A percentile compares a stretch with the other conserved stretches of the same genome.
These are phyloP conservation scores for Galeopterus variegatus DNA, from an alignment of 2,113 vertebrate genomes.

Conservation along the genomic window DNA sequence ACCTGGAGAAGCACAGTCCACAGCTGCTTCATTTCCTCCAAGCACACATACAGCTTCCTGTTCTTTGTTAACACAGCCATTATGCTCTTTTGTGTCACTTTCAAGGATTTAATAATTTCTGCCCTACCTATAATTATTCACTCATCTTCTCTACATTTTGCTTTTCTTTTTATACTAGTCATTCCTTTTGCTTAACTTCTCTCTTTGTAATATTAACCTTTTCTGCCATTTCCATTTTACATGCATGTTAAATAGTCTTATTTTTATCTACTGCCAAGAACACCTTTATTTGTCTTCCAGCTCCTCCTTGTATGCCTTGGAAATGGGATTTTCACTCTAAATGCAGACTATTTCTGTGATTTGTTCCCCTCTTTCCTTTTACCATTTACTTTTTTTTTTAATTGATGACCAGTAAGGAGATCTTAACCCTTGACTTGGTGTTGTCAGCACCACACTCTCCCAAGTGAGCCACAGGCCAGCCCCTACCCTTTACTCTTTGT, in stretches of 20 bases:
- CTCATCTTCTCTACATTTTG: conserved; percentile 34
- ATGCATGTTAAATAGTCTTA: conserved; percentile 40
- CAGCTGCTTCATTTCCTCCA: neutral
- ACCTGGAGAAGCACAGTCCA: neutral
- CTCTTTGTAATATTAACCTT: conserved; percentile 43
- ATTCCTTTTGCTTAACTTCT: conserved; percentile 61
- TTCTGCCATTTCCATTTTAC: neutral
- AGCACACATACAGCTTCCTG: neutral
- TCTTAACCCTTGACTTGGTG: too few relatives aligned
- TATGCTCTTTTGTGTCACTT: neutral
- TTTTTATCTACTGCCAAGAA: conserved; percentile 37
- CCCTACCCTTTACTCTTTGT: neutral
- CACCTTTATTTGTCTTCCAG: conserved; percentile 52
- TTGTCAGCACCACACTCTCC: too few relatives aligned
- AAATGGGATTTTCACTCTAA: conserved; percentile 32
- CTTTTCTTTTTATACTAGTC: conserved; percentile 60
- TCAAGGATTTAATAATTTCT: conserved; percentile 51
- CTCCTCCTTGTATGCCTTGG: neutral
- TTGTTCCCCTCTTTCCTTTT: neutral
- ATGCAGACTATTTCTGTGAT: neutral
- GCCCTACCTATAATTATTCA: conserved; percentile 42
- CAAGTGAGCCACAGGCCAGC: too few relatives aligned
- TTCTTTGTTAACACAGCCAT: neutral
- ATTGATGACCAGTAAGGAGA: too few relatives aligned
- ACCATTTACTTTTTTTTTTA: neutral